Base-by-base conservation (phyloP, 2,797 vertebrate genomes). In the Phoxinus dragarum region DNA sequence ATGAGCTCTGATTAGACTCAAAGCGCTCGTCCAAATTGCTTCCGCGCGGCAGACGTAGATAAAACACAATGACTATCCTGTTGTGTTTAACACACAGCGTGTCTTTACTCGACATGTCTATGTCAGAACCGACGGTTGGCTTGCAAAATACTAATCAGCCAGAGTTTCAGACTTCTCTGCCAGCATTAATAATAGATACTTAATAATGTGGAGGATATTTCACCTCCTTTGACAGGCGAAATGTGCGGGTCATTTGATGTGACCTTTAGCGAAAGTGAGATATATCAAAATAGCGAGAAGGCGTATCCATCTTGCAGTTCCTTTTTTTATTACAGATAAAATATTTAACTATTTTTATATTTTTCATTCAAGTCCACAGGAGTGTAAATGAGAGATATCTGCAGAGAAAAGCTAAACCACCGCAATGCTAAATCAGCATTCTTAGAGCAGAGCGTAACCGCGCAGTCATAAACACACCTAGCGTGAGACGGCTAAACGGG, bases 241-340 rank as follows among this genome's bases (percentile, higher is more conserved):
- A 81, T 80, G 77, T 82, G 79, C 71, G 66, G 66, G 89, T 90
- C 89, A 86, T 86, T 82, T 81, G 74, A 54, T 66, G 74, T 89
- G 88, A 88, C 88, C 86, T 90, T 89, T 88, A 44, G 77, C 72
- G 56, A 80, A 81, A 80, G 72, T 79, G 56, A 81, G 72, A 79
- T 84, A 82, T 81, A 80, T 69, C 52, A 34, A 54, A 82, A 86
- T 67, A 79, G 85, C 69, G 74, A 74, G 87, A 89, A 59, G 81
- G 76, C 82, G 71, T 84, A 84, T 87, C 84, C 75, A 72, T 84
- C 67, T 72, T 52, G 61, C 81, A 31, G 17, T 36, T 27, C 14
- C 17, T 54, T 64, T 72, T 84, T 88, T 91, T 92, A 92, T 91
- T 92, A 82, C 69, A 86, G 89, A 91, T 92, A 40, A 92, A 91